These are phyloP conservation scores for Motacilla tschutschensis DNA, from an alignment of 2,113 vertebrate species.

Conservation along the genomic window DNA sequence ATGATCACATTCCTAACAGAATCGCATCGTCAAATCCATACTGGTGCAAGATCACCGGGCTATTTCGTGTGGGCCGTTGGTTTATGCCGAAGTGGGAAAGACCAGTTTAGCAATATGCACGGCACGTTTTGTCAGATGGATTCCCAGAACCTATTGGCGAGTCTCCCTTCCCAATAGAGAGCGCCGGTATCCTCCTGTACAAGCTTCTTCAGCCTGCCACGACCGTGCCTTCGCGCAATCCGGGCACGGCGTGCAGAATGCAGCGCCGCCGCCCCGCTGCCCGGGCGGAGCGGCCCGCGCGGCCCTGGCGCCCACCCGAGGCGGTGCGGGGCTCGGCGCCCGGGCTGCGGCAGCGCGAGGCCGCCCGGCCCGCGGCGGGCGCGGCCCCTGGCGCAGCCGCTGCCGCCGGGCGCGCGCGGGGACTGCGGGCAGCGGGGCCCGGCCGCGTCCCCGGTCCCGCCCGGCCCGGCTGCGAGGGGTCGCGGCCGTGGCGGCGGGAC, in stretches of 20 bases:
- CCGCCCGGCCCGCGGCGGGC: not conserved
- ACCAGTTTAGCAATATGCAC: fast-evolving
- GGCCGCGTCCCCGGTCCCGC: too few species aligned
- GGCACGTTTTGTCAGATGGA: not conserved
- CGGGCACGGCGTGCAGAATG: not conserved
- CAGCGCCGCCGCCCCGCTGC: not conserved
- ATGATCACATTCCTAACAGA: not conserved
- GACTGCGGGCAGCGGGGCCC: not conserved
- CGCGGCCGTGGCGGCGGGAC: not conserved
- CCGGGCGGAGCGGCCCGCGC: not conserved
- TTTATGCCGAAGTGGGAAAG: not conserved
- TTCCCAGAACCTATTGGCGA: not conserved
- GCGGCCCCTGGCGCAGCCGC: too few species aligned
- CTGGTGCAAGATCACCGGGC: fast-evolving
- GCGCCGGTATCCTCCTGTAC: not conserved
- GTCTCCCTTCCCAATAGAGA: not conserved
- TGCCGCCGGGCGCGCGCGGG: too few species aligned
- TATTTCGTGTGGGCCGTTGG: fast-evolving
- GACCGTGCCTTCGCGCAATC: not conserved
- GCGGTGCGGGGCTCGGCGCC: not conserved
- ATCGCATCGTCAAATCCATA: not conserved
- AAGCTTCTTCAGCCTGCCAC: not conserved
- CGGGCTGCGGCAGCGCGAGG: not conserved
- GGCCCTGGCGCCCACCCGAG: not conserved
- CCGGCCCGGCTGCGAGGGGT: not conserved